phyloP scores from a whole-genome alignment of 2,797 vertebrate species.

The Anableps anableps region DNA sequence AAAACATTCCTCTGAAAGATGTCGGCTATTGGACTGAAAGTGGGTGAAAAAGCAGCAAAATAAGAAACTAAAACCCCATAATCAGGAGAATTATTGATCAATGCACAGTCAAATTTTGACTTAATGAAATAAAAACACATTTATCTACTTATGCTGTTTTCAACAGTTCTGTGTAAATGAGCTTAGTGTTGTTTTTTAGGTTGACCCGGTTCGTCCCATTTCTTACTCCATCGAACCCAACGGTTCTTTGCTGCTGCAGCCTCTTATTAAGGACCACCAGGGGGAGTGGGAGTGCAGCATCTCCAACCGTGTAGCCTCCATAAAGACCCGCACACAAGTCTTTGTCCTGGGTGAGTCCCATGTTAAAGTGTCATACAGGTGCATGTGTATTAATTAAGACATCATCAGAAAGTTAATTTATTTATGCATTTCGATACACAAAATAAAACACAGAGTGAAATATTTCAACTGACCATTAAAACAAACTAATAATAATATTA shows the following conservation, averaged over 20 bases:
- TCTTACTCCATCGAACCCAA: slow-evolving; percentile 80
- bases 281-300: slow-evolving; percentile 89
- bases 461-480: background rate
- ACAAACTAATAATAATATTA: background rate
- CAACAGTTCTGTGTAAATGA: background rate
- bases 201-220: slow-evolving; percentile 72
- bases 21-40: background rate
- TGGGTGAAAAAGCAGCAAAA: background rate
- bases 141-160: background rate
- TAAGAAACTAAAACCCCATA: background rate
- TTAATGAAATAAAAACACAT: background rate
- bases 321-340: slow-evolving; percentile 80
- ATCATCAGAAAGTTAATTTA: background rate
- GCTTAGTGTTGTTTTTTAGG: slow-evolving; percentile 65
- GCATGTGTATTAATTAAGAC: background rate
- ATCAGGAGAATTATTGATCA: background rate
- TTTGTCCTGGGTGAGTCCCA: slow-evolving; percentile 87
- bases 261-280: slow-evolving; percentile 90
- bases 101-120: background rate
- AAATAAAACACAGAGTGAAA: background rate
- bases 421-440: background rate
- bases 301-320: slow-evolving; percentile 84
- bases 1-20: background rate
- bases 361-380: background rate
- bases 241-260: slow-evolving; percentile 86